phyloP scores from a whole-genome alignment of 2,797 vertebrate species.

The Melanogrammus aeglefinus region DNA sequence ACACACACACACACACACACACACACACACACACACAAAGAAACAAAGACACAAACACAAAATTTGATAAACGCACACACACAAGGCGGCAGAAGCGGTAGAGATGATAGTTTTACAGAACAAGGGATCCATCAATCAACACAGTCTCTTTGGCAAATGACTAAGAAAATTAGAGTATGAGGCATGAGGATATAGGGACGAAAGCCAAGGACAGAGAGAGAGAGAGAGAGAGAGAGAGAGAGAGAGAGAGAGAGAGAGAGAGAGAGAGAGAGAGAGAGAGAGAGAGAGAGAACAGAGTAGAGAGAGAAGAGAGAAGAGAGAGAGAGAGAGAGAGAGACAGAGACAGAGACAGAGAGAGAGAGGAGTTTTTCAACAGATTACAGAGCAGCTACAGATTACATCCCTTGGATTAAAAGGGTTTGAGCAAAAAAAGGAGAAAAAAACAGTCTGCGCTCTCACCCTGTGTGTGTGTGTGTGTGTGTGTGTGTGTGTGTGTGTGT shows the following conservation, averaged over 20 bases:
- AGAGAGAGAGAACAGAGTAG: neutral
- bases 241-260: constrained; percentile 57
- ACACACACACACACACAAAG: too few relatives aligned
- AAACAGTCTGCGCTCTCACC: constrained; percentile 40
- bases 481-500: constrained; percentile 14
- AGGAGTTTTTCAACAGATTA: constrained; percentile 72
- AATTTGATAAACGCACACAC: neutral
- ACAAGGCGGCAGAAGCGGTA: constrained; percentile 10
- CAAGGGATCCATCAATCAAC: constrained; percentile 57
- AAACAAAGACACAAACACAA: neutral
- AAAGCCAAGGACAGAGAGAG: constrained; percentile 22
- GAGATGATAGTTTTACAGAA: constrained; percentile 41
- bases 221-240: constrained; percentile 47
- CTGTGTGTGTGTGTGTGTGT: constrained; percentile 28
- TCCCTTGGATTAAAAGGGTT: constrained; percentile 66
- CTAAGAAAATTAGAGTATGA: constrained; percentile 67
- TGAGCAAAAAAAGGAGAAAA: constrained; percentile 49
- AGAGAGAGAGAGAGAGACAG: too few relatives aligned
- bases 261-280: constrained; percentile 43
- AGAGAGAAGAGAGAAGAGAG: constrained; percentile 48
- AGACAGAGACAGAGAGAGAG: constrained; percentile 27
- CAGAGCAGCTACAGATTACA: constrained; percentile 65
- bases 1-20: neutral
- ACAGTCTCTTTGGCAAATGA: constrained; percentile 68
- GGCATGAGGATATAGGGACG: neutral